phyloP scores from a whole-genome alignment of 2,888 invertebrate species.

The Hydropsyche betteni region DNA sequence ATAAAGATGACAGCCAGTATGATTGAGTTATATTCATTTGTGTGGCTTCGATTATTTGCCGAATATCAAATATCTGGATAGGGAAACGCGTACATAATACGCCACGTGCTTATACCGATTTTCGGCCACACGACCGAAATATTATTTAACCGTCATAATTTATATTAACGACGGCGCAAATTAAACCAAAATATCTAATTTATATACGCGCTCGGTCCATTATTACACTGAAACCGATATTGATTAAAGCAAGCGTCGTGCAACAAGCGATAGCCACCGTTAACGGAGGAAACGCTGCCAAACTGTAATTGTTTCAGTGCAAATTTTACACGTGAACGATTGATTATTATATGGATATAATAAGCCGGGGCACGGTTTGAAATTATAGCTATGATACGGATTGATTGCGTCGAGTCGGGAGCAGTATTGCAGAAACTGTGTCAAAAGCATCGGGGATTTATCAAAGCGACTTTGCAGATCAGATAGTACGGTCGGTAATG shows the following conservation, averaged over 20 bases:
- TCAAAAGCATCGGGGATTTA: conserved; percentile 36
- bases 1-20: conserved; percentile 31
- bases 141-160: too few relatives aligned
- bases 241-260: too few relatives aligned
- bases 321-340: too few relatives aligned
- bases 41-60: conserved; percentile 29
- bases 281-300: too few relatives aligned
- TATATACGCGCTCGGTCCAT: too few relatives aligned
- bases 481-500: conserved; percentile 39
- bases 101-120: background rate
- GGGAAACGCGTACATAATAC: background rate
- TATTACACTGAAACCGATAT: too few relatives aligned
- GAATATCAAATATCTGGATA: conserved; percentile 12
- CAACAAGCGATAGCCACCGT: too few relatives aligned
- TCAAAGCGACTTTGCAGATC: conserved; percentile 40
- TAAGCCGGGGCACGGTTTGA: background rate
- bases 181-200: too few relatives aligned
- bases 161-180: too few relatives aligned
- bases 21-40: conserved; percentile 34
- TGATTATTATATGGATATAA: conserved; percentile 1
- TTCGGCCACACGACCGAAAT: too few relatives aligned
- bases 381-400: conserved; percentile 4
- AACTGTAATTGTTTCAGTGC: too few relatives aligned
- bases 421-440: conserved; percentile 40
- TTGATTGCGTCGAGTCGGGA: conserved; percentile 1